A percentile compares a stretch with the other conserved stretches of the same genome.
Conservation (phyloP, 2,797 vertebrate species). For the Alca torda region DNA sequence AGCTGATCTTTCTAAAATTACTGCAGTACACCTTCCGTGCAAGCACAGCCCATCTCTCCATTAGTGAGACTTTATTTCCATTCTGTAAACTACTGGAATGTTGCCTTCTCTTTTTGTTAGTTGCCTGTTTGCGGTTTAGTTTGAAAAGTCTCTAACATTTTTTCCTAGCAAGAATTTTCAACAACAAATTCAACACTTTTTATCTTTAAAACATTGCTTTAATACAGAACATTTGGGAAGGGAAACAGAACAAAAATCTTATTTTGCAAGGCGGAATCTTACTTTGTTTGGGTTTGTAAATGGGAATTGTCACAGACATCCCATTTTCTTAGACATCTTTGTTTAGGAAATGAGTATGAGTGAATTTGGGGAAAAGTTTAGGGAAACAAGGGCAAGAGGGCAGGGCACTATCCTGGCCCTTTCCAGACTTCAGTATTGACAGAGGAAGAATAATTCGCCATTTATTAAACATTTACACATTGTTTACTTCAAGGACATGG, state of each 20-base stretch:
- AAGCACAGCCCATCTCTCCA: too few species aligned
- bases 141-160: neutral
- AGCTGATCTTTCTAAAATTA: neutral
- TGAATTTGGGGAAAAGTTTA: neutral
- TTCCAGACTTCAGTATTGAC: neutral
- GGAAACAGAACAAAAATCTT: neutral
- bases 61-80: neutral
- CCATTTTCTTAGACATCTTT: neutral
- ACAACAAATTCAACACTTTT: neutral
- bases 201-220: neutral
- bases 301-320: neutral
- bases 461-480: neutral
- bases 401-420: neutral
- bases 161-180: neutral
- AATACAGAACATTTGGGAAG: neutral
- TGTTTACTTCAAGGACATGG: neutral
- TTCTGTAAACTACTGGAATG: neutral
- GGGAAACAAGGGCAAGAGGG: neutral
- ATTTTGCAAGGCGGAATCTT: neutral
- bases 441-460: neutral
- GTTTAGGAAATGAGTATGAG: neutral
- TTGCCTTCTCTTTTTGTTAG: neutral
- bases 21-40: accelerated
- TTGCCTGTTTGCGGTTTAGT: neutral
- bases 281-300: neutral